Conservation (phyloP, 2,113 vertebrate genomes). For the Heliornis fulica region DNA sequence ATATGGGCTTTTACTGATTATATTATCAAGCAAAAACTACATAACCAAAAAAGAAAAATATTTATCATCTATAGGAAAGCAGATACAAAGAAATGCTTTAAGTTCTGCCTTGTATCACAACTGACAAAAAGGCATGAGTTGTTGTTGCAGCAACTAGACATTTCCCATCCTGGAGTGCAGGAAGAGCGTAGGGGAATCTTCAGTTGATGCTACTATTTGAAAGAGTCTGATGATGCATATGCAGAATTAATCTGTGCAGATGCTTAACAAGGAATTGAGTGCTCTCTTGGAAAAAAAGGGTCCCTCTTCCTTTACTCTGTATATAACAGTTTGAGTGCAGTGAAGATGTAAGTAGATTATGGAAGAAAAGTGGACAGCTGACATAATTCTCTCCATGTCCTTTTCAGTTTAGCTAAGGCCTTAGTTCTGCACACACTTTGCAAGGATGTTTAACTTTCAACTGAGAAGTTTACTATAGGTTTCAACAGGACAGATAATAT, state of each 20-base stretch:
- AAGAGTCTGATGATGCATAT: not conserved
- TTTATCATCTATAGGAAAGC: not conserved
- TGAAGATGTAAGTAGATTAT: not conserved
- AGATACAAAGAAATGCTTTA: not conserved
- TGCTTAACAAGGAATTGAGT: not conserved
- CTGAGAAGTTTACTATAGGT: not conserved
- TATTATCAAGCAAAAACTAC: not conserved
- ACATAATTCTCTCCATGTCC: not conserved
- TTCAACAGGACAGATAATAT: not conserved
- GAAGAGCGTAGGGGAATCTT: not conserved
- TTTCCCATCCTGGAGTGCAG: not conserved
- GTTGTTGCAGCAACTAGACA: not conserved
- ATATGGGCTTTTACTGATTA: not conserved
- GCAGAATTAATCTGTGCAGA: not conserved
- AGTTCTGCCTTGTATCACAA: not conserved
- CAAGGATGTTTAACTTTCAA: not conserved
- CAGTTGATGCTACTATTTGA: not conserved
- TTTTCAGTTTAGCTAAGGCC: not conserved
- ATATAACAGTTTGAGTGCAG: not conserved
- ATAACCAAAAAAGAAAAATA: not conserved
- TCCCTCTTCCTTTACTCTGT: not conserved
- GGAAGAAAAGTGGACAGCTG: not conserved
- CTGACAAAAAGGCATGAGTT: not conserved
- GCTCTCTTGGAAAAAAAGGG: not conserved
- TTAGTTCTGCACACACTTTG: not conserved